These are phyloP conservation scores for Xiphydria camelus DNA, from an alignment of 2,888 invertebrate species.

Conservation along the genomic window DNA sequence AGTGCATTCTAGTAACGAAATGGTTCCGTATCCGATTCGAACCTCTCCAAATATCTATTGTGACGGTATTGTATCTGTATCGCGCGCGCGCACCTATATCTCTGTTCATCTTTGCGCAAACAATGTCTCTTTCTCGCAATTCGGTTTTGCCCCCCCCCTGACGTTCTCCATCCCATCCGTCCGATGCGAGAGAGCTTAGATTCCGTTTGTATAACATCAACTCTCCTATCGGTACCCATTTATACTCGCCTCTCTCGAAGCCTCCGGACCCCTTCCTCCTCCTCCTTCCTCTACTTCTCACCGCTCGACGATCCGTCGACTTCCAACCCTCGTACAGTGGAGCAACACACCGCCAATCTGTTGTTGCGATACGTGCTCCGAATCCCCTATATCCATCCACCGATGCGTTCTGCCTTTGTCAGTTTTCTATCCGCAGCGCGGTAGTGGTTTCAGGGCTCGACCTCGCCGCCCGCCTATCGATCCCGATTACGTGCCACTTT, in stretches of 20 bases:
- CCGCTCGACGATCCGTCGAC: too few species aligned
- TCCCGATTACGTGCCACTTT: constrained; percentile 30
- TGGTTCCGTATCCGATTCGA: constrained; percentile 18
- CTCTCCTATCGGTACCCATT: too few species aligned
- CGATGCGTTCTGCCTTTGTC: constrained; percentile 22
- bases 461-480: constrained; percentile 20
- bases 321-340: constrained; percentile 6
- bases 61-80: too few species aligned
- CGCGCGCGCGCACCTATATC: too few species aligned
- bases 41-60: too few species aligned
- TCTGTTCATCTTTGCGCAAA: neutral
- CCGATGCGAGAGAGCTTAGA: constrained; percentile 27
- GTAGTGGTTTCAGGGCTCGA: too few species aligned
- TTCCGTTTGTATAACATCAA: constrained; percentile 29
- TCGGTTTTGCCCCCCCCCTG: too few species aligned
- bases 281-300: too few species aligned
- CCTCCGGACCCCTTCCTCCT: too few species aligned
- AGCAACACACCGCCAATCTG: constrained; percentile 26
- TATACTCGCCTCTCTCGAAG: too few species aligned
- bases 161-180: constrained; percentile 17
- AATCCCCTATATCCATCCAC: constrained; percentile 21
- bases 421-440: constrained; percentile 32
- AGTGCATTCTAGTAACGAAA: constrained; percentile 27
- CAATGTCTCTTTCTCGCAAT: too few species aligned
- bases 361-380: constrained; percentile 33